These are phyloP conservation scores for Drosophila sproati DNA, from an alignment of 1,140 invertebrate genomes.

Conservation along the genomic window DNA sequence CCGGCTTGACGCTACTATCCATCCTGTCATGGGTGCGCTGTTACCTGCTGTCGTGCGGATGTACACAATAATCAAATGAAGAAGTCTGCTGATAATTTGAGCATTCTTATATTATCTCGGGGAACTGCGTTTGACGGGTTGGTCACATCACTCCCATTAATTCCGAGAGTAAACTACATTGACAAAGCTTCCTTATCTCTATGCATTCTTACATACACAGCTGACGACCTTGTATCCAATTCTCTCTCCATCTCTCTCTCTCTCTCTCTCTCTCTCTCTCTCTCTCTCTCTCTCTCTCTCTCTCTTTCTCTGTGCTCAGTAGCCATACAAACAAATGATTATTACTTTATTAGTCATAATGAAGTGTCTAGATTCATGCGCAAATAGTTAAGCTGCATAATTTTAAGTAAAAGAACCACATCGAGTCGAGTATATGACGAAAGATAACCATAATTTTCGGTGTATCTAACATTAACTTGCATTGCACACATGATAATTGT, in stretches of 20 bases:
- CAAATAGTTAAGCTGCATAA: too few species aligned
- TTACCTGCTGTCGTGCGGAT: conserved; percentile 15
- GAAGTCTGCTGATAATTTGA: conserved; percentile 17
- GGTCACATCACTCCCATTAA: conserved; percentile 16
- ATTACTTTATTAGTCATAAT: not conserved
- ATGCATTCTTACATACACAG: not conserved
- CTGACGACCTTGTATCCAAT: conserved; percentile 36
- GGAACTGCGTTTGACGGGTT: not conserved
- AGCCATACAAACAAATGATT: not conserved
- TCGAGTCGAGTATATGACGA: too few species aligned
- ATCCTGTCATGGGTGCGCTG: conserved; percentile 57
- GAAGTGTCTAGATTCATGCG: not conserved
- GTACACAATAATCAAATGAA: conserved; percentile 10
- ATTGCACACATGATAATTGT: too few species aligned
- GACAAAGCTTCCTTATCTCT: conserved; percentile 28
- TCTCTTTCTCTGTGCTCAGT: too few species aligned
- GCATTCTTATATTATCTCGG: not conserved
- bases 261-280: too few species aligned
- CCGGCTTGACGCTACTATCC: conserved; percentile 79
- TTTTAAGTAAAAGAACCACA: too few species aligned
- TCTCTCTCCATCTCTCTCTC: not conserved
- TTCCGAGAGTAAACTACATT: conserved; percentile 8
- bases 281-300: too few species aligned
- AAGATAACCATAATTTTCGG: too few species aligned
- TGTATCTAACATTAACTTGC: too few species aligned